phyloP scores from a whole-genome alignment of 1,140 invertebrate genomes.

The Scaptomyza pallida region DNA sequence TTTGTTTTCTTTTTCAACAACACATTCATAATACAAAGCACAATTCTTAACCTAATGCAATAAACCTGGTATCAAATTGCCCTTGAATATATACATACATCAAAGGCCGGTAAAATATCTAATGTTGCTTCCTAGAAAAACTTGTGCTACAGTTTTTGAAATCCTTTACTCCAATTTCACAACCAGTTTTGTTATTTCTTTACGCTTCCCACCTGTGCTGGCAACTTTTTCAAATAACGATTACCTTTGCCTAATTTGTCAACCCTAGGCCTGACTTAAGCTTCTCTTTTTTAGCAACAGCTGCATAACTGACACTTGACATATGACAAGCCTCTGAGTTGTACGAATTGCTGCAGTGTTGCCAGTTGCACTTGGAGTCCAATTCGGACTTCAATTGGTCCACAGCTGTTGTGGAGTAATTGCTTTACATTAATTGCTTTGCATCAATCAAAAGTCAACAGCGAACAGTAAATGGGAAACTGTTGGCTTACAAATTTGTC shows the following conservation, averaged over 20 bases:
- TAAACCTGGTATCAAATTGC: no score
- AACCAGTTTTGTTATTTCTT: not conserved
- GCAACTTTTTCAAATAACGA: slow-evolving; percentile 10
- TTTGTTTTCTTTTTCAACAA: no score
- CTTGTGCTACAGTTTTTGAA: no score
- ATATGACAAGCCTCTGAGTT: slow-evolving; percentile 16
- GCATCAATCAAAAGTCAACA: slow-evolving; percentile 21
- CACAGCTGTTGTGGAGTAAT: slow-evolving; percentile 31
- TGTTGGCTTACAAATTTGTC: slow-evolving; percentile 18
- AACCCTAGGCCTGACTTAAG: not conserved
- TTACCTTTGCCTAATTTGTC: slow-evolving; percentile 24
- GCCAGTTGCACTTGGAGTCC: slow-evolving; percentile 18
- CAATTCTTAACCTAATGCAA: no score
- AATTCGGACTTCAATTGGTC: slow-evolving; percentile 23
- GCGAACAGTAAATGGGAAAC: not conserved
- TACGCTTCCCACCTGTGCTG: slow-evolving; percentile 6
- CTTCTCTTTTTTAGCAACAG: not conserved
- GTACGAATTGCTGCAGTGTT: slow-evolving; percentile 28
- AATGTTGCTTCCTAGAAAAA: no score
- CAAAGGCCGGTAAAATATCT: no score
- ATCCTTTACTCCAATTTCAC: no score
- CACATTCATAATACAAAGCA: no score
- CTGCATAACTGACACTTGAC: slow-evolving; percentile 25
- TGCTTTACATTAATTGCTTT: slow-evolving; percentile 36
- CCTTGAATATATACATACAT: no score